Percentiles rank a stretch among this genome's conserved stretches.
Evolutionary conservation across 2,113 vertebrate species (phyloP).

Genomic region (Apodemus speciosus): DNA sequence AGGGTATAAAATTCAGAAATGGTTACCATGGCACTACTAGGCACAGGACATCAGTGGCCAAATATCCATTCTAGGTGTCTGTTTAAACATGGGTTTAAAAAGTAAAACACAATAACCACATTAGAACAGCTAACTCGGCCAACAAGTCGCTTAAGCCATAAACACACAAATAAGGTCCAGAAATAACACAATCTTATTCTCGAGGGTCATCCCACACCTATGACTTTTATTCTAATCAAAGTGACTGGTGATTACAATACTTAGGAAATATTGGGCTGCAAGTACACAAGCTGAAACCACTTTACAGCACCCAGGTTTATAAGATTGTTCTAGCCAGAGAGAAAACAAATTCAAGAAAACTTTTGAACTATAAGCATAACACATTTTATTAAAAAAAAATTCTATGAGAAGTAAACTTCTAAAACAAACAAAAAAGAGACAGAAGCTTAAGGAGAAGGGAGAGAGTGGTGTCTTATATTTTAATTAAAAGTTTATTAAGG

Average conservation of each 20-base stretch:
- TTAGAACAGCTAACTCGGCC: neutral
- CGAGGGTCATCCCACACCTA: neutral
- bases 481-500: neutral
- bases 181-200: neutral
- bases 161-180: neutral
- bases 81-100: conserved; percentile 13
- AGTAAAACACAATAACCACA: neutral
- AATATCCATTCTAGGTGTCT: neutral
- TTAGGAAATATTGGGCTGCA: neutral
- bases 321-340: neutral
- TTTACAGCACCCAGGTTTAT: neutral
- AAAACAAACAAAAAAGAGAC: neutral
- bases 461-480: neutral
- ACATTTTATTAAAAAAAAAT: neutral
- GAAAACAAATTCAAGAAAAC: neutral
- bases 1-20: conserved; percentile 41
- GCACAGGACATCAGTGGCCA: neutral
- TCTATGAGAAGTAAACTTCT: conserved; percentile 17
- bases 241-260: neutral
- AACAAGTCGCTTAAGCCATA: neutral
- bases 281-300: neutral
- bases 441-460: neutral
- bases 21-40: neutral
- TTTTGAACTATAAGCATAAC: neutral
- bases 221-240: conserved; percentile 22